Percentiles rank a stretch among this genome's conserved stretches.
Conservation (phyloP, 1,140 invertebrate genomes). For the Dinothrombium tinctorium region DNA sequence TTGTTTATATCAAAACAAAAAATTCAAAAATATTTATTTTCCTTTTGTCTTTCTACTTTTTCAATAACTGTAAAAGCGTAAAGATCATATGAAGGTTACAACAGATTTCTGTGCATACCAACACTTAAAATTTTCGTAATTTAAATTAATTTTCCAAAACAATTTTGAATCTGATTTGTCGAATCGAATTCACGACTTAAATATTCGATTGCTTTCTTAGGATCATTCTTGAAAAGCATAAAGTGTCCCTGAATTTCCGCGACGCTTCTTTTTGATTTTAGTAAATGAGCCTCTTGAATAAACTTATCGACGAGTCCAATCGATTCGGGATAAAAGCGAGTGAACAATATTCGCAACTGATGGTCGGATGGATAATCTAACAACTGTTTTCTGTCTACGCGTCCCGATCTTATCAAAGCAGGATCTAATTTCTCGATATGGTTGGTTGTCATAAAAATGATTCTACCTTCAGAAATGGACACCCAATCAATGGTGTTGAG, state of each 20-base stretch:
- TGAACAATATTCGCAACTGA: slow-evolving; percentile 72
- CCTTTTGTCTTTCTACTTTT: too few relatives aligned
- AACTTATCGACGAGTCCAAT: slow-evolving; percentile 28
- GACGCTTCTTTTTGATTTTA: slow-evolving; percentile 25
- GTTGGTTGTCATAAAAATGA: slow-evolving; percentile 99
- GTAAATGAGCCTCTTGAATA: slow-evolving; percentile 36
- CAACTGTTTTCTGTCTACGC: slow-evolving; percentile 81
- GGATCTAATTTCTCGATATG: slow-evolving; percentile 86
- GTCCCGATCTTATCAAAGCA: slow-evolving; percentile 81
- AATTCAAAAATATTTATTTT: too few relatives aligned
- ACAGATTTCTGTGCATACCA: too few relatives aligned
- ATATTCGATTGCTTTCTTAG: slow-evolving; percentile 12
- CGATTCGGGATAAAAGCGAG: slow-evolving; percentile 58
- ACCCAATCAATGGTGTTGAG: slow-evolving; percentile 96
- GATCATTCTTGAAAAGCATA: slow-evolving; percentile 46
- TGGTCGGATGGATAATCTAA: slow-evolving; percentile 55
- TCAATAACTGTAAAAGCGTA: too few relatives aligned
- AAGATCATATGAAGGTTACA: too few relatives aligned
- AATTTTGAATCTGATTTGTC: too few relatives aligned
- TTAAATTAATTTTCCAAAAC: too few relatives aligned
- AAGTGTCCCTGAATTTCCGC: slow-evolving; percentile 90
- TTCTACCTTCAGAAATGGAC: slow-evolving; percentile 87
- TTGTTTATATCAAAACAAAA: too few relatives aligned
- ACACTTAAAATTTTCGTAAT: too few relatives aligned
- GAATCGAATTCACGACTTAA: too few relatives aligned